Percentiles rank a stretch among this genome's conserved stretches.
phyloP scores from a whole-genome alignment of 1,140 invertebrate genomes.

The Dinothrombium tinctorium region DNA sequence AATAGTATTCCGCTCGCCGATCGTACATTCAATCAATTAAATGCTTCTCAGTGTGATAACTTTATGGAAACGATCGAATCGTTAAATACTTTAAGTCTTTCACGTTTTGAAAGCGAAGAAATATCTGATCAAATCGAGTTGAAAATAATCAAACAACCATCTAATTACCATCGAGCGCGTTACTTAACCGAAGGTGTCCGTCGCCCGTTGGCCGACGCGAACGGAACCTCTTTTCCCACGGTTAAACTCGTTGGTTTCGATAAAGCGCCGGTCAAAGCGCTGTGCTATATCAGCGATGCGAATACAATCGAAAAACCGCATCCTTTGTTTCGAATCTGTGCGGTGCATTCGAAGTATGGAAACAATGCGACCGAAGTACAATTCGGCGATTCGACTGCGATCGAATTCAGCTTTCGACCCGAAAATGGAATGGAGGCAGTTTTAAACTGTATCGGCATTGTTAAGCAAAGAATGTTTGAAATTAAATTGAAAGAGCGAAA shows the following conservation, averaged over 20 bases:
- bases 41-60: too few relatives aligned
- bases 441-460: conserved; percentile 32
- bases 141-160: conserved; percentile 66
- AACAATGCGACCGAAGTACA: conserved; percentile 81
- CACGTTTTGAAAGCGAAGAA: too few relatives aligned
- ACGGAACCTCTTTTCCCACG: conserved; percentile 76
- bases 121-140: conserved; percentile 30
- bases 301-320: conserved; percentile 58
- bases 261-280: conserved; percentile 44
- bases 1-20: too few relatives aligned
- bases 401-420: conserved; percentile 67
- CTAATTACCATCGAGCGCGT: conserved; percentile 75
- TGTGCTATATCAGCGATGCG: conserved; percentile 83
- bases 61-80: too few relatives aligned
- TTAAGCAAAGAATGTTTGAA: conserved; percentile 74
- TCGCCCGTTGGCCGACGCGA: conserved; percentile 79
- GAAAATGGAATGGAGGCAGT: conserved; percentile 51
- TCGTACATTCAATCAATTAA: too few relatives aligned
- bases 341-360: conserved; percentile 40
- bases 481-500: too few relatives aligned
- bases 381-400: conserved; percentile 68
- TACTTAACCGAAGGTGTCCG: conserved; percentile 81
- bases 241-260: conserved; percentile 68
- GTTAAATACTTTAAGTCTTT: too few relatives aligned
- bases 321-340: conserved; percentile 59